Evolutionary conservation across 1,140 invertebrate species (phyloP).

Genomic region (Riptortus pedestris): DNA sequence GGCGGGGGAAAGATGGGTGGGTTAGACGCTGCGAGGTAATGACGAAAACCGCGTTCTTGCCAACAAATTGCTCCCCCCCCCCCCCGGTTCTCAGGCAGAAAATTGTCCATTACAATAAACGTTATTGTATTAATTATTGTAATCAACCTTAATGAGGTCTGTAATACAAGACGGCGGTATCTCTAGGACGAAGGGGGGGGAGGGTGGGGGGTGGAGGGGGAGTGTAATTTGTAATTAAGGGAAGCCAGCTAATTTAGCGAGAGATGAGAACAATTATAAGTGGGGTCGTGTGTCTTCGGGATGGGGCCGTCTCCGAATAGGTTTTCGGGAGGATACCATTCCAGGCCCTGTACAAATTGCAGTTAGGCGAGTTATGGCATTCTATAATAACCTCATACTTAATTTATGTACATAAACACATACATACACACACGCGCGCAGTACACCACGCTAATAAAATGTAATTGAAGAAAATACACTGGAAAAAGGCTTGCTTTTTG

Average conservation of each 20-base stretch:
- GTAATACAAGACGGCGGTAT: conserved; percentile 9
- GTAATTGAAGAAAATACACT: no score
- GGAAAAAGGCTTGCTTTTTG: no score
- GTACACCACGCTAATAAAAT: no score
- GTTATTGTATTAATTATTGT: conserved; percentile 21
- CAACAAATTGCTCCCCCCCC: neutral
- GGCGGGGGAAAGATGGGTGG: no score
- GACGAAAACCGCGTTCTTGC: neutral
- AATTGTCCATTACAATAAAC: conserved; percentile 18
- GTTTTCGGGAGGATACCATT: no score
- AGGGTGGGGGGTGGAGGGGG: no score
- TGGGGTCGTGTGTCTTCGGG: conserved; percentile 3
- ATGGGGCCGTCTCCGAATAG: neutral
- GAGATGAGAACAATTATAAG: conserved; percentile 15
- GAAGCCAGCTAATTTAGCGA: conserved; percentile 8
- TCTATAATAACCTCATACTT: no score
- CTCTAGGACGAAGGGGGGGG: neutral
- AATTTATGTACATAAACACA: no score
- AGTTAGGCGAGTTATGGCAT: no score
- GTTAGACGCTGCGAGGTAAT: neutral
- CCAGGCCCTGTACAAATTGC: no score
- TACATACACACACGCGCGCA: no score
- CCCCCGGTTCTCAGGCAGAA: conserved; percentile 5
- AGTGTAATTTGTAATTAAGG: conserved; percentile 17
- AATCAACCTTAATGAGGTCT: conserved; percentile 13